A percentile compares a stretch with the other conserved stretches of the same genome.
Evolutionary conservation across 2,888 invertebrate species (phyloP).

Genomic region (Meiosimyza platycephala): DNA sequence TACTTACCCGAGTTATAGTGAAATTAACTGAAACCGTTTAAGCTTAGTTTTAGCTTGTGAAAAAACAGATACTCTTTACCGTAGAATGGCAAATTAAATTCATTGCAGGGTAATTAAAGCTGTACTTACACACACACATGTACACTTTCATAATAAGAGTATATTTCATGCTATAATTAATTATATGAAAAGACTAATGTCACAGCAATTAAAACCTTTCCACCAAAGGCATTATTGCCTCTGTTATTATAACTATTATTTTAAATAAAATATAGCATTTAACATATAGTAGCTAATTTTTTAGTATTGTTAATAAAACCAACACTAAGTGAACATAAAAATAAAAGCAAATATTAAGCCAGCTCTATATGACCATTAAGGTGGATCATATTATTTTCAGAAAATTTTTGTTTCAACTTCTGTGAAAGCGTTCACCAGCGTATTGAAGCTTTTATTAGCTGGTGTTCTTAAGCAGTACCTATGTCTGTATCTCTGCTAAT

Average conservation of each 20-base stretch:
- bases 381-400: neutral
- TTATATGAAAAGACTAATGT: neutral
- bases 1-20: no score
- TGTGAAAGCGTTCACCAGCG: no score
- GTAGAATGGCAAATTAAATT: no score
- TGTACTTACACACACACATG: no score
- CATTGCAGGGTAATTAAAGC: no score
- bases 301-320: slow-evolving; percentile 16
- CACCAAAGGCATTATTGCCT: neutral
- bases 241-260: neutral
- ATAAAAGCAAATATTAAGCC: neutral
- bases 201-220: neutral
- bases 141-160: neutral
- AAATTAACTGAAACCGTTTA: no score
- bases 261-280: neutral
- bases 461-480: no score
- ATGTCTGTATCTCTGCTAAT: no score
- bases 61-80: no score
- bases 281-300: neutral
- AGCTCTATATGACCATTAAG: neutral
- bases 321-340: slow-evolving; percentile 15
- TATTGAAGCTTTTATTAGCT: no score
- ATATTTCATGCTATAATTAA: slow-evolving; percentile 3
- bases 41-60: no score
- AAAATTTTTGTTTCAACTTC: no score